Conservation (phyloP, 2,888 invertebrate genomes). For the Xestia sexstrigata region DNA sequence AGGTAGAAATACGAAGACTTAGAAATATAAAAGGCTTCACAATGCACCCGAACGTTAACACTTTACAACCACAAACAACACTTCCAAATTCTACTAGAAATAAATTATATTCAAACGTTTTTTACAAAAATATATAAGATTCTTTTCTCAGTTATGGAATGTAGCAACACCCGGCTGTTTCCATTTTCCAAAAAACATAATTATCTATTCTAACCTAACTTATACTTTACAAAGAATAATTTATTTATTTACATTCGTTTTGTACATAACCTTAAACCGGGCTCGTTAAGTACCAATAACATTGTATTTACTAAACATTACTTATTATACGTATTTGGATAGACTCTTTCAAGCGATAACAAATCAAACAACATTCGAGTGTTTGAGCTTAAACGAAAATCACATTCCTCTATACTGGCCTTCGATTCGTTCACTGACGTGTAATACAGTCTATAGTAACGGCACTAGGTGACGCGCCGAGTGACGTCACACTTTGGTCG, state of each 20-base stretch:
- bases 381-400: slow-evolving; percentile 83
- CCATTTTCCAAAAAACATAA: slow-evolving; percentile 75
- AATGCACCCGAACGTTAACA: slow-evolving; percentile 84
- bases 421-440: slow-evolving; percentile 79
- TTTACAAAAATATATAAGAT: slow-evolving; percentile 72
- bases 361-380: slow-evolving; percentile 81
- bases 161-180: slow-evolving; percentile 81
- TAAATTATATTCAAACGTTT: slow-evolving; percentile 86
- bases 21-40: slow-evolving; percentile 71
- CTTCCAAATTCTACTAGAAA: slow-evolving; percentile 86
- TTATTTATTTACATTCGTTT: slow-evolving; percentile 88
- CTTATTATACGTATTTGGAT: slow-evolving; percentile 90
- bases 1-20: slow-evolving; percentile 70
- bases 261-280: slow-evolving; percentile 87
- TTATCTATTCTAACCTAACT: slow-evolving; percentile 82
- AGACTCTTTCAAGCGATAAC: slow-evolving; percentile 90
- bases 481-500: slow-evolving; percentile 92
- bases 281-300: slow-evolving; percentile 81
- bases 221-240: slow-evolving; percentile 78
- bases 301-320: slow-evolving; percentile 80
- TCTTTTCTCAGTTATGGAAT: slow-evolving; percentile 75
- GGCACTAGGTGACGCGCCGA: slow-evolving; percentile 70
- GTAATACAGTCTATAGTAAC: slow-evolving; percentile 70
- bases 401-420: slow-evolving; percentile 90
- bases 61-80: slow-evolving; percentile 82